Base-by-base conservation (phyloP, 2,888 invertebrate genomes). In the Nesidiocoris tenuis region DNA sequence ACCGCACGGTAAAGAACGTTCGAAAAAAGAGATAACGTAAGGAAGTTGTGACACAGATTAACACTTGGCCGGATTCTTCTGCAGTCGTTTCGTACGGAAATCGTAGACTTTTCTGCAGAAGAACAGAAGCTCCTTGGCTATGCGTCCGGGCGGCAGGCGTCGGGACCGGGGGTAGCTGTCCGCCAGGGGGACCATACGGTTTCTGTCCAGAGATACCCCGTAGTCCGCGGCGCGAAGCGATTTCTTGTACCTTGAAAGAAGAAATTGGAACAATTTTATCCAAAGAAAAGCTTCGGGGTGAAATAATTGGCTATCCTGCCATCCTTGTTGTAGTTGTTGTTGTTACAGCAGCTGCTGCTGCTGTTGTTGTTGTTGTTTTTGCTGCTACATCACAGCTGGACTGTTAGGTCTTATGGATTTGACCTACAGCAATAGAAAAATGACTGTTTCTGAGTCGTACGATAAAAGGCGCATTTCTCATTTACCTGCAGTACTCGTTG, bases 41-140 rank as follows among this genome's bases (percentile, higher is more conserved):
- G 19, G 63, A 22, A 63, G 19, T 18, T 21, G 22, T 18, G 22
- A 63, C 63, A 16, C 16, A 7, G 63, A 22, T 16, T 22, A 70
- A 17, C 57, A 19, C 18, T 79, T 75, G 80, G 76, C 78, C 23
- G 81, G 81, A 74, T 86, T 86, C 84, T 87, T 87, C 78, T 82
- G 84, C 83, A 86, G 83, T 83, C 83, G 83, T 83, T 94, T 95
- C 81, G 94, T 92, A 81, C 96, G 89, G 86, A 95, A 96, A 86
- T 98, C 97, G 86, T 97, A 98, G 77, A 97, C 93, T 81, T 94
- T 91, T 66, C 96, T 90, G 85, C 97, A 97, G 87, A 96, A 94
- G 84, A 97, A 93, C 61, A 98, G 93, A 84, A 95, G 90, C 82
- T 96, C 96, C 67, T 90, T 89, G 76, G 88, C 85, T 80, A 90